Base-by-base conservation (phyloP, 1,140 invertebrate genomes). In the Stegodyphus dumicola region DNA sequence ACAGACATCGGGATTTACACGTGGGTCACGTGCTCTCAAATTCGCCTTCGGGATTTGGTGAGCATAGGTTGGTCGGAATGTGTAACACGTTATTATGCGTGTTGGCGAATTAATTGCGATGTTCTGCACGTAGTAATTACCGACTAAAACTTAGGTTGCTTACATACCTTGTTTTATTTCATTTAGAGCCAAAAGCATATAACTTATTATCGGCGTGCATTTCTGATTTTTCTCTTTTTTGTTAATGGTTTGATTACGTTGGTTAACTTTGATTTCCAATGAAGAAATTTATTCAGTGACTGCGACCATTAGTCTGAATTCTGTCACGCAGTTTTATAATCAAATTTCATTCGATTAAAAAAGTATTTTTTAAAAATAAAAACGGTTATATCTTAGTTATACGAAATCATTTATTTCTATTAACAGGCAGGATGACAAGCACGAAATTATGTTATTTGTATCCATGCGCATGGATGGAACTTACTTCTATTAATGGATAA, bases 101-200 rank as follows among this genome's bases (percentile, higher is more conserved):
- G 81, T 85, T 85, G 51, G 51, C 73, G 81, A 85, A 85, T 85
- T 85, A 85, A 85, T 85, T 85, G 81, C 81, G 64, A 85, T 85
- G 81, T 85, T 54, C 52, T 53, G 73, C 81, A 85, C 81, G 81
- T 85, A 85, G 65, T 85, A 76, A 85, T 85, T 85, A 85, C 73
- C 64, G 15, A 74, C 64, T 77, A 66, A 77, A 76, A 7, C 81
- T 18, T 7, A 48, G 13, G 52, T 49, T 65, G 67, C 17, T 48
- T 13, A 80, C 54, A 54, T 69, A 48, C 18, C 52, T 70, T 49
- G 71, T 75, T 83, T 83, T 83, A 75, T 75, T 80, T 73, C 78
- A 80, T 80, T 80, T 80, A 53, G 13, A 69, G 10, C 53, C 1
- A 60, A 60, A 60, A 60, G 9, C 9, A 15, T 9, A 10, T 60